A percentile compares a stretch with the other conserved stretches of the same genome.
Conservation (phyloP, 2,888 invertebrate species). For the Agrilus cyanescens region DNA sequence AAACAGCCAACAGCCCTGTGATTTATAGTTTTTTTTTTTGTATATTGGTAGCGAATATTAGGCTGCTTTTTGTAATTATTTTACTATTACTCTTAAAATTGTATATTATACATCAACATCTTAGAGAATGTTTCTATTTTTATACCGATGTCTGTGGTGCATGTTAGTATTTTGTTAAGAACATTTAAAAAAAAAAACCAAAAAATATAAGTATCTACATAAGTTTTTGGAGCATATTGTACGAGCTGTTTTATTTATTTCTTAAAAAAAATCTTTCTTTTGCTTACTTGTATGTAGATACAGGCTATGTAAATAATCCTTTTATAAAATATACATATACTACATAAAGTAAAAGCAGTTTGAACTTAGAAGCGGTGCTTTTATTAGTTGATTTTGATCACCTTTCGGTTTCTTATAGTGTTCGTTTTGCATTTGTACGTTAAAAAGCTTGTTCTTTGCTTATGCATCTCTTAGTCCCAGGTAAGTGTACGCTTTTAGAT, state of each 20-base stretch:
- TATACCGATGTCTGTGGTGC: background rate
- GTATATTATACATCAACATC: background rate
- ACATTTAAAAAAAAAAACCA: no score
- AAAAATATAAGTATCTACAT: no score
- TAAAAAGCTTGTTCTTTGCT: conserved; percentile 3
- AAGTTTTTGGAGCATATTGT: no score
- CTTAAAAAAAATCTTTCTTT: background rate
- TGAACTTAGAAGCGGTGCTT: no score
- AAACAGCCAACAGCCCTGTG: background rate
- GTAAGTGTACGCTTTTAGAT: conserved; percentile 3
- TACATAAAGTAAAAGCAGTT: no score
- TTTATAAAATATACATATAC: no score
- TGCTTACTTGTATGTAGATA: no score
- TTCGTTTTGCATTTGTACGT: background rate
- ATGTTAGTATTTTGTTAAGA: no score
- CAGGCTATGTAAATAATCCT: no score
- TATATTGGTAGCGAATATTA: background rate
- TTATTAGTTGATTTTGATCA: background rate
- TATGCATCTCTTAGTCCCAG: conserved; percentile 4
- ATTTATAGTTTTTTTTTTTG: conserved; percentile 7
- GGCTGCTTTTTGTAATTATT: background rate
- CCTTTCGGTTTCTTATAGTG: background rate
- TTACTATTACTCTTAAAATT: background rate
- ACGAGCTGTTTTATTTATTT: no score
- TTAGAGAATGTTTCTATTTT: background rate